Conservation (phyloP, 2,113 vertebrate species). For the Aldabrachelys gigantea region DNA sequence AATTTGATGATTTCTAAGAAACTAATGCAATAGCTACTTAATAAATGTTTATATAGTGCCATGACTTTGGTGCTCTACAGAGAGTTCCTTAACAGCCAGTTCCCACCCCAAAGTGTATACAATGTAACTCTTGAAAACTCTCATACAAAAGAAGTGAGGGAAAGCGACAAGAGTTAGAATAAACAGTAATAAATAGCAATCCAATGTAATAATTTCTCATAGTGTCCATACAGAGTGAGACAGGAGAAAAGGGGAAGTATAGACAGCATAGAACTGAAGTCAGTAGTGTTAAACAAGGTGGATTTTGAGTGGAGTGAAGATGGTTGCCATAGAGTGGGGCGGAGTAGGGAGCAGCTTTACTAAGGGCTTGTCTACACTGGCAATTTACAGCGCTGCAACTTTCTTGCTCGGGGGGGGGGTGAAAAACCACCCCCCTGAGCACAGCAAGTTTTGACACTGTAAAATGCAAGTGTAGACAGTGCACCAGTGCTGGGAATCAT, state of each 20-base stretch:
- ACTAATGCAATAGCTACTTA: background rate
- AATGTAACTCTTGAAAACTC: slow-evolving; percentile 3
- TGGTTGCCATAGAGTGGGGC: background rate
- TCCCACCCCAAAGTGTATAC: background rate
- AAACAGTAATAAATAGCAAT: background rate
- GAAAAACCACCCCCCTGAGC: no score
- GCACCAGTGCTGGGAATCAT: no score
- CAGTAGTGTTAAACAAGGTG: background rate
- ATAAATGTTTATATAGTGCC: background rate
- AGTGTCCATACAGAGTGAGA: background rate
- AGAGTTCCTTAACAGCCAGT: background rate
- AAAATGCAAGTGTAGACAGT: no score
- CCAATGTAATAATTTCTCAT: background rate
- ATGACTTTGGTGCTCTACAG: background rate
- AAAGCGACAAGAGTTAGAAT: background rate
- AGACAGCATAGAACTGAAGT: background rate
- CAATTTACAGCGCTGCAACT: no score
- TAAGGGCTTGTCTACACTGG: no score
- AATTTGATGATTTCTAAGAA: background rate
- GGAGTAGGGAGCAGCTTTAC: background rate
- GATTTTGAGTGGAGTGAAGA: background rate
- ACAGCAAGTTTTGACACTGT: no score
- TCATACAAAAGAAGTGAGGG: background rate
- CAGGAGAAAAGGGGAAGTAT: background rate
- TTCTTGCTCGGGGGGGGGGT: no score